These are phyloP conservation scores for Stenurella melanura DNA, from an alignment of 2,888 invertebrate genomes.

Conservation along the genomic window DNA sequence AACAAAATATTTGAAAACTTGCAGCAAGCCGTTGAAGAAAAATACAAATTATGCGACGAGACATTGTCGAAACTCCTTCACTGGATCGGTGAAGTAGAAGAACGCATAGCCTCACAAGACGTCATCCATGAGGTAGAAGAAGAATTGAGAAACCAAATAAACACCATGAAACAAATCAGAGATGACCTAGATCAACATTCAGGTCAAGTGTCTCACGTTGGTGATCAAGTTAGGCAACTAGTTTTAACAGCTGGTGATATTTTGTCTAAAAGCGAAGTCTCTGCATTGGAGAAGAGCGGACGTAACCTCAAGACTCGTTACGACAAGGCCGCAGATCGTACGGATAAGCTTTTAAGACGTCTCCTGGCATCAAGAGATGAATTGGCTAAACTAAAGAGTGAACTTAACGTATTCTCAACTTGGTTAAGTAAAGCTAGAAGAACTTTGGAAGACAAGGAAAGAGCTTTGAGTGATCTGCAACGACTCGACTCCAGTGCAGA, in stretches of 20 bases:
- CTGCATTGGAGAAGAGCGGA: constrained; percentile 90
- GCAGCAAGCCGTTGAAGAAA: constrained; percentile 96
- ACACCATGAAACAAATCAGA: constrained; percentile 91
- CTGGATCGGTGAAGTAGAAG: constrained; percentile 91
- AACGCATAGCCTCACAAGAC: constrained; percentile 88
- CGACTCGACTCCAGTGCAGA: constrained; percentile 83
- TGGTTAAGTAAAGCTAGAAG: constrained; percentile 91
- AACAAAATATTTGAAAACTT: constrained; percentile 63
- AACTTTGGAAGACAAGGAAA: constrained; percentile 89
- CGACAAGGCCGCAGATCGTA: constrained; percentile 87
- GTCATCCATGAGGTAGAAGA: constrained; percentile 91
- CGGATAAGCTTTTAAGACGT: constrained; percentile 85
- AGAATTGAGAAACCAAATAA: constrained; percentile 91
- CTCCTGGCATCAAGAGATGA: constrained; percentile 89
- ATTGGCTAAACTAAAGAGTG: constrained; percentile 89
- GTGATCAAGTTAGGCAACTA: constrained; percentile 93
- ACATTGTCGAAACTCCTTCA: constrained; percentile 88
- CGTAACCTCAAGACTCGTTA: constrained; percentile 88
- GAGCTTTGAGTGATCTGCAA: constrained; percentile 85
- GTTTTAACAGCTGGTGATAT: constrained; percentile 93
- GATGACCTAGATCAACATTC: constrained; percentile 92
- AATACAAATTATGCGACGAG: constrained; percentile 93
- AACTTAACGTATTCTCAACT: constrained; percentile 85
- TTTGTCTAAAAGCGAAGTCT: constrained; percentile 93
- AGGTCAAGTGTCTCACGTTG: constrained; percentile 87